phyloP scores from a whole-genome alignment of 2,113 vertebrate genomes.

The Chamaetylas fuelleborni region DNA sequence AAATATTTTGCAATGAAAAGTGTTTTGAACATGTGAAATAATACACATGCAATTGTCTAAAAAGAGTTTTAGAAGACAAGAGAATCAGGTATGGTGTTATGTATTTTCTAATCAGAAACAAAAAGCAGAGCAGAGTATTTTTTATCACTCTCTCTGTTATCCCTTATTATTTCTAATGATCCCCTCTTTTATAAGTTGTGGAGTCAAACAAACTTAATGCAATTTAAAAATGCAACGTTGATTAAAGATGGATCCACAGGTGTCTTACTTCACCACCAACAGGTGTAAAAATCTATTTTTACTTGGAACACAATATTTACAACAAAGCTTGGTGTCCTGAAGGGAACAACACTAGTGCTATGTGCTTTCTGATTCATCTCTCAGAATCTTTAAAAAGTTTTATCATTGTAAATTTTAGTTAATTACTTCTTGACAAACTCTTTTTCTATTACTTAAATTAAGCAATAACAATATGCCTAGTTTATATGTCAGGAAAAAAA shows the following conservation, averaged over 20 bases:
- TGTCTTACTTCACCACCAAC: background rate
- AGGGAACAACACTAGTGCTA: background rate
- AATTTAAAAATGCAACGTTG: background rate
- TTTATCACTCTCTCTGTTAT: background rate
- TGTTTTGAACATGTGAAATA: background rate
- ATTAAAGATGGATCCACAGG: background rate
- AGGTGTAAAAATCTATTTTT: background rate
- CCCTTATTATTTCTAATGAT: background rate
- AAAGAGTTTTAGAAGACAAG: background rate
- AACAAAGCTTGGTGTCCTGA: background rate
- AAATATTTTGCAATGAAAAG: background rate
- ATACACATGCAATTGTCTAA: background rate
- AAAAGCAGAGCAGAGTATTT: background rate
- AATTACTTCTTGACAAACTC: background rate
- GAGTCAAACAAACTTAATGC: background rate
- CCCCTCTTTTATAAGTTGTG: fast-evolving
- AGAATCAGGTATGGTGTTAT: fast-evolving
- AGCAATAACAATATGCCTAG: background rate
- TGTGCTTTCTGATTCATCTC: background rate
- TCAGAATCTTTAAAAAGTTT: background rate
- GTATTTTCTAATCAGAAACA: background rate
- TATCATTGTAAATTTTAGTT: background rate
- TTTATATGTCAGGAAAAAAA: background rate
- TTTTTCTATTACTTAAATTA: background rate
- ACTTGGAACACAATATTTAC: background rate